These are phyloP conservation scores for Palythoa heliodiscus DNA, from an alignment of 92 coral and sea anemone species.

Conservation along the genomic window DNA sequence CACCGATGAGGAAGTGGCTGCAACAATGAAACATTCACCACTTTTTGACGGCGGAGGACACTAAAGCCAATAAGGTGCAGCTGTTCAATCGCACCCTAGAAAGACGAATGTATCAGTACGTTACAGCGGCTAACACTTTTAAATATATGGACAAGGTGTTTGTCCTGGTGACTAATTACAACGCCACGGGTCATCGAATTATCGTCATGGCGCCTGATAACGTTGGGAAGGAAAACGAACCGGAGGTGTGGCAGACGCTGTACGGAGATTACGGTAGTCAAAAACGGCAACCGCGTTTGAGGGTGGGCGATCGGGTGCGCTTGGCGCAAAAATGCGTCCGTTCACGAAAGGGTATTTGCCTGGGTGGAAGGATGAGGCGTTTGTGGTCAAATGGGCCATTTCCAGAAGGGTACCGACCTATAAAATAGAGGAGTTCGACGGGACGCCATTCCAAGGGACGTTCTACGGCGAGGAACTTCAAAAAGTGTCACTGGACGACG, in stretches of 20 bases:
- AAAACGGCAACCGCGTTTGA: background rate
- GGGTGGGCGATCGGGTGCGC: slow-evolving; percentile 49
- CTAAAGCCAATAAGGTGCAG: slow-evolving; percentile 17
- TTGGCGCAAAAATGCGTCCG: slow-evolving; percentile 6
- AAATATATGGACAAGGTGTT: slow-evolving; percentile 42
- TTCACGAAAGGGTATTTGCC: slow-evolving; percentile 58
- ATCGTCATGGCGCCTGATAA: slow-evolving; percentile 20
- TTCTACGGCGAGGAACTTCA: slow-evolving; percentile 59
- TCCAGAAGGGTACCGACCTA: slow-evolving; percentile 2
- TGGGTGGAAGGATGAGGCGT: slow-evolving; percentile 30
- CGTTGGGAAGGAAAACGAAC: background rate
- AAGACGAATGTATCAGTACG: slow-evolving; percentile 49
- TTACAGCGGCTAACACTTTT: slow-evolving; percentile 35
- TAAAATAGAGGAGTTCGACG: slow-evolving; percentile 37
- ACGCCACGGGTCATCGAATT: slow-evolving; percentile 41
- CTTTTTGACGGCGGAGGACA: slow-evolving; percentile 44
- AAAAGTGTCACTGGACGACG: background rate
- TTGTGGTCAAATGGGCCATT: background rate
- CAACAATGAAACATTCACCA: slow-evolving; percentile 26
- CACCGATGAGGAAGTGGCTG: background rate
- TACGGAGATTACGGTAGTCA: background rate
- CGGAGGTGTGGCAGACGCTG: background rate
- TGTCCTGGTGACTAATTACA: slow-evolving; percentile 37
- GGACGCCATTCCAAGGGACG: slow-evolving; percentile 36
- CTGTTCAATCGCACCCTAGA: slow-evolving; percentile 36